Percentiles rank a stretch among this genome's conserved stretches.
These are phyloP conservation scores for Hyla sarda DNA, from an alignment of 2,113 vertebrate genomes.

Conservation along the genomic window DNA sequence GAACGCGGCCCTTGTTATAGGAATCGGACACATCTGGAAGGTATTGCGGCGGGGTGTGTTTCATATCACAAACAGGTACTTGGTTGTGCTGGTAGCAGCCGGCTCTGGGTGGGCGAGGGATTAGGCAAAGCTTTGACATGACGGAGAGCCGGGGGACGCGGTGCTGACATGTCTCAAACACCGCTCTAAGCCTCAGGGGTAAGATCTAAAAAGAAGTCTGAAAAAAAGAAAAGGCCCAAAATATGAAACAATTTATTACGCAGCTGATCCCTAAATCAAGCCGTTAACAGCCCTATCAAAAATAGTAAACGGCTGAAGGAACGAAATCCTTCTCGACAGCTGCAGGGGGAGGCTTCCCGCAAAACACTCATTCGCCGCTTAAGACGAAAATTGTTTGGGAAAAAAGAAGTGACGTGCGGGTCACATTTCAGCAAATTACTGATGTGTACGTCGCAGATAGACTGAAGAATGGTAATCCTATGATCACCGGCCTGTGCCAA, in stretches of 20 bases:
- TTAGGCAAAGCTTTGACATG: slow-evolving; percentile 65
- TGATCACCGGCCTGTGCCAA: not conserved
- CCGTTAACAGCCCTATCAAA: slow-evolving; percentile 72
- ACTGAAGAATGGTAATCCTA: not conserved
- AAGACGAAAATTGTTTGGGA: slow-evolving; percentile 66
- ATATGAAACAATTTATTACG: slow-evolving; percentile 57
- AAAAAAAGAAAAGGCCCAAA: slow-evolving; percentile 43
- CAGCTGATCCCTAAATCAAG: slow-evolving; percentile 63
- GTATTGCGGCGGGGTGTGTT: slow-evolving; percentile 70
- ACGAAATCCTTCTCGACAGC: slow-evolving; percentile 71
- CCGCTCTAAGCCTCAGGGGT: slow-evolving; percentile 65
- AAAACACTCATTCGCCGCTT: slow-evolving; percentile 66
- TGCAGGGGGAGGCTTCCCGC: slow-evolving; percentile 64
- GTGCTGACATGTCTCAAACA: slow-evolving; percentile 71
- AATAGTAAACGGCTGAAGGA: slow-evolving; percentile 71
- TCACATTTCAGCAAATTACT: not conserved
- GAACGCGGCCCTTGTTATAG: slow-evolving; percentile 28
- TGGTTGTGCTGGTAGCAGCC: slow-evolving; percentile 70
- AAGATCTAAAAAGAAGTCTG: slow-evolving; percentile 64
- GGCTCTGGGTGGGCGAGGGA: slow-evolving; percentile 77
- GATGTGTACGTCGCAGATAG: not conserved
- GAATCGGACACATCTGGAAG: slow-evolving; percentile 73
- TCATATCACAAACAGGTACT: slow-evolving; percentile 75
- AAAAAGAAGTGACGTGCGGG: slow-evolving; percentile 52
- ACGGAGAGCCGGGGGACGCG: slow-evolving; percentile 66